Evolutionary conservation across 2,797 vertebrate species (phyloP), one percentile per base, ranked within the genome.

Genomic region (Tokudaia muenninki): DNA sequence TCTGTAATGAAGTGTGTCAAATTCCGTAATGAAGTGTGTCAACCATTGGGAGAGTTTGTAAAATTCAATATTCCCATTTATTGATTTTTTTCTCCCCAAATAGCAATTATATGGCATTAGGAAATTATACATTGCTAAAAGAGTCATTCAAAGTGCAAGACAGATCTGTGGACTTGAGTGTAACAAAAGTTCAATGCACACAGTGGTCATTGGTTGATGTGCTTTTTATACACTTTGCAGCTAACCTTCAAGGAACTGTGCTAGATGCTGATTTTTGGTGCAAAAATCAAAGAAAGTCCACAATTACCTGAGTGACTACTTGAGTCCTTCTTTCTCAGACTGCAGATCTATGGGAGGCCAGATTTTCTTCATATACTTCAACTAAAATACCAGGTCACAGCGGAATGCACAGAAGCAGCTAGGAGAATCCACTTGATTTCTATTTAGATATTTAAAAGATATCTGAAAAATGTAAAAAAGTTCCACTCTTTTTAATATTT

Each of bases 11-110:
- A 89, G n/a, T 63, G 3, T 65, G 19, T 80, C 52, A 74, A n/a
- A n/a, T n/a, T n/a, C 4, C 91, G 57, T 34, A 50, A 26, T 61
- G 14, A 81, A 89, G n/a, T 63, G 3, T 65, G 19, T 80, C 52
- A 74, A n/a, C 31, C 65, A 63, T 79, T 70, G 34, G 82, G 44
- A 92, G n/a, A 41, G 55, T n/a, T 87, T 91, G 31, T 26, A 44
- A 88, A 88, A 31, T 63, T 92, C 37, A 86, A 13, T 87, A 83
- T 92, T 94, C 91, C 37, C 74, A 95, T 50, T 80, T 80, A 94
- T 44, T 78, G 72, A 72, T 47, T 82, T 26, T 70, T 47, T 82
- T 26, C 61, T 50, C 1, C 24, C 74, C 41, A 80, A 61, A 91
- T 78, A 80, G 78, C 26, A 24, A 90, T 22, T 80, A 12, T 12